Evolutionary conservation across 2,797 vertebrate genomes (phyloP), one percentile per base, ranked within the genome.

Genomic region (Schizopygopsis malacanthus): DNA sequence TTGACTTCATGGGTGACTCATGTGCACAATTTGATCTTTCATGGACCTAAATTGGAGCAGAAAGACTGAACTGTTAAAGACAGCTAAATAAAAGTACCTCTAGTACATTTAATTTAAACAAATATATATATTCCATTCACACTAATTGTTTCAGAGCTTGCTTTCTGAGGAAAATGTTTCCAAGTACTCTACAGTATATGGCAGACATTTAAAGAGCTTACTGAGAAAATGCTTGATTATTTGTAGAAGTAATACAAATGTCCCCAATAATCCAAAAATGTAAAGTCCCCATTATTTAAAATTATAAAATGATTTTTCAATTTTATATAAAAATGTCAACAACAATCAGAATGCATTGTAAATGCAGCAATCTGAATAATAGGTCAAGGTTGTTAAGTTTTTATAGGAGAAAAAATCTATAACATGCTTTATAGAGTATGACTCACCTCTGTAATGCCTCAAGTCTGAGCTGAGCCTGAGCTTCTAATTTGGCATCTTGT

Each of bases 1-100:
- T 69, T 96, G n/a, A n/a, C 93, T 76, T 96, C 92, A 84, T 96
- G 96, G 96, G 72, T 89, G 90, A 87, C 92, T 90, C 89, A 47
- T 92, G 90, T 96, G 97, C 82, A 73, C 87, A 82, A 89, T 88
- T 65, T 96, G 93, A 90, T 93, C 94, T 85, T 93, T 90, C 76
- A 92, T 91, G 93, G 94, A 96, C 54, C 98, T 99, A 87, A 82
- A 39, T 71, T 85, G 22, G 12, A 43, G 10, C 12, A 78, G 16
- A 28, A 56, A 43, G 20, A 83, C 13, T 79, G 25, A 63, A 73
- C 22, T 2, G 81, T 76, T 79, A 75, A 20, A 79, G 4, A 1
- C 11, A 65, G 69, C 54, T 63, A 79, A 81, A 70, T 18, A 73
- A 79, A 85, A 70, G 39, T 45, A 37, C 2, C 2, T 78, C 11